Evolutionary conservation across 37 sponge, comb jelly and placozoan species (phyloP).

Genomic region (Hexactinellida sp.): DNA sequence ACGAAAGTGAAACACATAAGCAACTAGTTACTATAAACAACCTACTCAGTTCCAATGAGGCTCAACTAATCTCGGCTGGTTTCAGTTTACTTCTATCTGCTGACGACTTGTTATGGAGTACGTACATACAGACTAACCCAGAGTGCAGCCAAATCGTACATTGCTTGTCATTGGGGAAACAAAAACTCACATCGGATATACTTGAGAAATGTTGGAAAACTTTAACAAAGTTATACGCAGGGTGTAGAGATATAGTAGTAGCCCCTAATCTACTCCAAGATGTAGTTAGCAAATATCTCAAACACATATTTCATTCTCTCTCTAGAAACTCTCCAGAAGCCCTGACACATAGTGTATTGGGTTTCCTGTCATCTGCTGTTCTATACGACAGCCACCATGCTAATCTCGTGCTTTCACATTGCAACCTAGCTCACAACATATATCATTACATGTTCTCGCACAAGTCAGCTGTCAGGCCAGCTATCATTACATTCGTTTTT

Average conservation of each 20-base stretch:
- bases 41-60: background rate
- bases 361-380: background rate
- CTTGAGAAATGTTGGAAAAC: slow-evolving; percentile 15
- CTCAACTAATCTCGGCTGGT: background rate
- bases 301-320: background rate
- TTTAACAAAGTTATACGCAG: background rate
- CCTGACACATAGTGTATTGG: background rate
- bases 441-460: slow-evolving; percentile 8
- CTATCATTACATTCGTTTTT: background rate
- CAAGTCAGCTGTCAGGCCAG: background rate
- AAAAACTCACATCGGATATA: background rate
- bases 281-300: slow-evolving; percentile 4
- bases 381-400: slow-evolving; percentile 3
- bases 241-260: background rate
- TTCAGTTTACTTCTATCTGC: background rate
- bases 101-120: background rate
- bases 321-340: background rate
- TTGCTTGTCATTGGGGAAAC: background rate
- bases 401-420: background rate
- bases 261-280: background rate
- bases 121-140: background rate
- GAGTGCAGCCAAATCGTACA: background rate
- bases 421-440: background rate
- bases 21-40: background rate
- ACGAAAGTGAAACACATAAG: background rate